Base-by-base conservation (phyloP, 2,888 invertebrate genomes). In the Mechanitis mazaeus region DNA sequence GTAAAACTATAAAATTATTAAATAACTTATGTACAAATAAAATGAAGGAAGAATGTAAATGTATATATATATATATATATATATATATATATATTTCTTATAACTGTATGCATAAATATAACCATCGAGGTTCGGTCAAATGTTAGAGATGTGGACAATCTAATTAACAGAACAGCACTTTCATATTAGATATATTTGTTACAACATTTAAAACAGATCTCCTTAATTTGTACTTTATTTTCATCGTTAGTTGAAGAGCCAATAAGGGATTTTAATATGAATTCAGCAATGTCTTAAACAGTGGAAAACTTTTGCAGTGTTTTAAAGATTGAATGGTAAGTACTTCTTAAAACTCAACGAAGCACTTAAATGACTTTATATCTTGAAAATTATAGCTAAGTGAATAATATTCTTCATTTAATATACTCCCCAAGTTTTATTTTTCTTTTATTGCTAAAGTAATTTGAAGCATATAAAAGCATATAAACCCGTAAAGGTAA, bases 301-400 rank as follows among this genome's bases (percentile, higher is more conserved):
- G 31, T 50, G 28, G 50, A 35, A 60, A 55, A 42, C 47, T 56
- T 63, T 45, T 50, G 31, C 60, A 45, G 50, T 11, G n/a, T n/a
- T 50, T 33, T 9, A 60, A 56, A 50, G 45, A 63, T 58, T 68
- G 64, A 68, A 65, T 64, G 58, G 58, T 33, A 54, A 58, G 61
- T 55, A 70, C 68, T 63, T 68, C 67, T 62, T 42, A 64, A 64
- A 54, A 54, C 54, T 64, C 47, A 56, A 64, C 56, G 58, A 63
- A 53, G 54, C 33, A 60, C 54, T 65, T 60, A 33, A 54, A 59
- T 57, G 56, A 56, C 33, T 59, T 61, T 59, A 45, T 12, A 56
- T 64, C 56, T 59, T 55, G 31, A 50, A 45, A 45, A 50, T 59
- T 20, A 56, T 54, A 58, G 45, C 46, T 60, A 11, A 58, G 46